Evolutionary conservation across 1,140 invertebrate species (phyloP).

Genomic region (Oedothorax gibbosus): DNA sequence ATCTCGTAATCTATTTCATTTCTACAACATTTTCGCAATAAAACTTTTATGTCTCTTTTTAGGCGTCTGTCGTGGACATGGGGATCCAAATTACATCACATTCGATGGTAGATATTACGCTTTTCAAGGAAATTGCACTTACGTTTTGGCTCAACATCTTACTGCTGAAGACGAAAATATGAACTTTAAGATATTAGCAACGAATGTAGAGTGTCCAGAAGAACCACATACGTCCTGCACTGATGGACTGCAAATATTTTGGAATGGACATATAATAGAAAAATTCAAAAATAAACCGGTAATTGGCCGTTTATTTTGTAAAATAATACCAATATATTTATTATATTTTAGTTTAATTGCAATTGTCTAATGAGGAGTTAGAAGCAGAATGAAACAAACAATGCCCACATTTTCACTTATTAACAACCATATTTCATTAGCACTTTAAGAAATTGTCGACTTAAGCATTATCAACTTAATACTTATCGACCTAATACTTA

Average conservation of each 20-base stretch:
- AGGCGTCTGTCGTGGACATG: constrained; percentile 78
- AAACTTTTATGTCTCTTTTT: constrained; percentile 20
- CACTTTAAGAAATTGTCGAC: no score
- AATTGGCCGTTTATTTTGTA: not conserved
- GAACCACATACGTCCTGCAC: constrained; percentile 73
- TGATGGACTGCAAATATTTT: constrained; percentile 75
- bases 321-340: no score
- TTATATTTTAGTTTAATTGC: no score
- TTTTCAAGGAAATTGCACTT: constrained; percentile 83
- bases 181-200: constrained; percentile 73
- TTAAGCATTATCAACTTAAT: no score
- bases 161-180: constrained; percentile 64
- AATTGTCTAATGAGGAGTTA: no score
- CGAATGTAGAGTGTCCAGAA: constrained; percentile 74
- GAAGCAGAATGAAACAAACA: no score
- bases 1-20: no score
- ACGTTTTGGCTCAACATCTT: constrained; percentile 78
- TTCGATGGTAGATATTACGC: constrained; percentile 80
- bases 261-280: constrained; percentile 75
- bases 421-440: no score
- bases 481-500: no score
- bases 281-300: constrained; percentile 62
- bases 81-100: constrained; percentile 78
- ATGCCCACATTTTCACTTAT: no score
- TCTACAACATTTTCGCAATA: not conserved